Conservation (phyloP, 2,797 vertebrate genomes). For the Alfaro cultratus region DNA sequence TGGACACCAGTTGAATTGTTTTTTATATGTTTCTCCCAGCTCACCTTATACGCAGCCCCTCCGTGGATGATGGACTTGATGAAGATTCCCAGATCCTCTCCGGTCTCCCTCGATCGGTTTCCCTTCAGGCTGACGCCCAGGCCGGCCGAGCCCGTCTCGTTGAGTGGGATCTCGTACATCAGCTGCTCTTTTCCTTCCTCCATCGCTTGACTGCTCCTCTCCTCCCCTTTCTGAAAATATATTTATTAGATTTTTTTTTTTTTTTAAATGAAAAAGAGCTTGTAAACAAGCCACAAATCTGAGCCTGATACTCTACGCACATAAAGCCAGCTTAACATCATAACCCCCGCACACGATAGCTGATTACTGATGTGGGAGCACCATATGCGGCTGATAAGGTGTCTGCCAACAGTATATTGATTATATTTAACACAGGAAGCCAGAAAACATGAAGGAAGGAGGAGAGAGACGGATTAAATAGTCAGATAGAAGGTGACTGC, state of each 20-base stretch:
- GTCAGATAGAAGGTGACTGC: conserved; percentile 29
- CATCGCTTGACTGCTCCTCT: conserved; percentile 37
- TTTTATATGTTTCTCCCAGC: background rate
- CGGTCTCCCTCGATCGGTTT: conserved; percentile 93
- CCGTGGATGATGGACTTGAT: conserved; percentile 97
- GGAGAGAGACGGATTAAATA: conserved; percentile 39
- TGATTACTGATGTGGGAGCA: conserved; percentile 23
- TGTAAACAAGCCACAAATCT: conserved; percentile 4
- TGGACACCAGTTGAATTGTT: background rate
- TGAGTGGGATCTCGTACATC: conserved; percentile 94
- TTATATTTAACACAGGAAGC: conserved; percentile 21
- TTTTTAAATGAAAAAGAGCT: background rate
- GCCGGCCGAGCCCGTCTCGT: conserved; percentile 94
- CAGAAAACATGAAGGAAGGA: conserved; percentile 1
- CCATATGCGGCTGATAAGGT: conserved; percentile 37
- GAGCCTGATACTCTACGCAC: conserved; percentile 3
- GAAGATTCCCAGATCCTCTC: conserved; percentile 95
- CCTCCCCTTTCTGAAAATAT: conserved; percentile 87
- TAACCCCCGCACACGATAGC: conserved; percentile 25
- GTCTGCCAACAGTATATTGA: conserved; percentile 27
- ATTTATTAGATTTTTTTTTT: too few species aligned
- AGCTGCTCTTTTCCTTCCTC: conserved; percentile 90
- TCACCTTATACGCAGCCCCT: conserved; percentile 94
- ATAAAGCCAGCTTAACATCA: conserved; percentile 37
- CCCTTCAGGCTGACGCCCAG: conserved; percentile 96